Base-by-base conservation (phyloP, 1,140 invertebrate species). In the Saccostrea echinata region DNA sequence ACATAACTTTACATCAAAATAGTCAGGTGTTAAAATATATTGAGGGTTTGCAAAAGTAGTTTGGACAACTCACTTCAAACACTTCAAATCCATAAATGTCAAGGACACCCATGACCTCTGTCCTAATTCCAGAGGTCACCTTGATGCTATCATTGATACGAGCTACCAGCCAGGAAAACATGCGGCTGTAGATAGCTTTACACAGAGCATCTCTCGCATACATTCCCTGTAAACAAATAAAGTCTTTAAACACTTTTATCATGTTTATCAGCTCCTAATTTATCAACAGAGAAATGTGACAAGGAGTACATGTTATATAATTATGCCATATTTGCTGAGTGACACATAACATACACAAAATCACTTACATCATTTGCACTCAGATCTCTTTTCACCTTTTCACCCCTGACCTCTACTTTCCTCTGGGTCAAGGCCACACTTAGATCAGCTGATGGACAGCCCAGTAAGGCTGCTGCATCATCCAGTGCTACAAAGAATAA, bases 111-210 rank as follows among this genome's bases (percentile, higher is more conserved):
- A 99, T 98, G 24, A 94, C 93, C 95, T 98, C 98, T 95, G 98
- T 97, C 96, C 98, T 98, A 94, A 98, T 98, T 95, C 98, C 97
- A 93, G 98, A 98, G 96, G 98, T 98, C 94, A 99, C 96, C 90
- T 92, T 93, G 33, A 97, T 96, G 93, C 98, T 99, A 95, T 98
- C 98, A 97, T 99, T 99, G 97, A 98, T 98, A 95, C 98, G 98
- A 96, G 98, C 98, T 91, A 99, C 98, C 92, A 99, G 96, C 97
- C 97, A 99, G 95, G 98, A 98, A 97, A 99, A 99, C 94, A 98
- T 95, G 95, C 98, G 97, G 96, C 99, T 98, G 96, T 99, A 99
- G 95, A 99, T 86, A 95, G 97, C 98, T 96, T 99, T 99, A 94
- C 98, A 98, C 95, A 99, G 97, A 95, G 98, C 98, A 97, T 98